Conservation (phyloP, 2,888 invertebrate species). For the Tachina fera region DNA sequence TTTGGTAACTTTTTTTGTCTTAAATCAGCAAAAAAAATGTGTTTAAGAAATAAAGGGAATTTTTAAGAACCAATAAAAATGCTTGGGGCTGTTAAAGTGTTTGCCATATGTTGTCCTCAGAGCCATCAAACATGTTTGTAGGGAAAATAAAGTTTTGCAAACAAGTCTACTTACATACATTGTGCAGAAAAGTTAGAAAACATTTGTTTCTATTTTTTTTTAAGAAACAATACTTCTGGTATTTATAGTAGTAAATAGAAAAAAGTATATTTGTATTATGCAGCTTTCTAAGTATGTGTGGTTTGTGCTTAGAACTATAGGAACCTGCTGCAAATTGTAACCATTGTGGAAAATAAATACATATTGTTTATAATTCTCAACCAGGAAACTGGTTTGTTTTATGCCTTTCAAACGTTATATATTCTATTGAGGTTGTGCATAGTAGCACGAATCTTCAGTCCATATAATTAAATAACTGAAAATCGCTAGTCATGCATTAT, state of each 20-base stretch:
- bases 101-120: slow-evolving; percentile 31
- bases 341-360: too few relatives aligned
- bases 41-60: background rate
- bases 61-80: slow-evolving; percentile 23
- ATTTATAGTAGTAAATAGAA: background rate
- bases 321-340: too few relatives aligned
- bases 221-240: background rate
- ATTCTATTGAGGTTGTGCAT: too few relatives aligned
- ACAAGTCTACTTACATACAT: slow-evolving; percentile 40
- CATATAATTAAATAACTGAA: too few relatives aligned
- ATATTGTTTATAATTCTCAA: too few relatives aligned
- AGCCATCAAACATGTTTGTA: slow-evolving; percentile 27
- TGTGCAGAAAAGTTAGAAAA: slow-evolving; percentile 1
- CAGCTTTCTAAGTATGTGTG: too few relatives aligned
- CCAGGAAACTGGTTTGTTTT: too few relatives aligned
- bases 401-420: too few relatives aligned
- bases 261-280: slow-evolving; percentile 2
- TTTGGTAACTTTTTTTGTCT: background rate
- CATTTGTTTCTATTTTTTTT: background rate
- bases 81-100: slow-evolving; percentile 3
- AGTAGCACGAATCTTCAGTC: too few relatives aligned
- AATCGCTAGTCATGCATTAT: too few relatives aligned
- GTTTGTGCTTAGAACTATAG: too few relatives aligned
- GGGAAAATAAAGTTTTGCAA: slow-evolving; percentile 7
- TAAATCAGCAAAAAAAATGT: background rate